Conservation (phyloP, 2,888 invertebrate species). For the Drepanosiphum platanoidis region DNA sequence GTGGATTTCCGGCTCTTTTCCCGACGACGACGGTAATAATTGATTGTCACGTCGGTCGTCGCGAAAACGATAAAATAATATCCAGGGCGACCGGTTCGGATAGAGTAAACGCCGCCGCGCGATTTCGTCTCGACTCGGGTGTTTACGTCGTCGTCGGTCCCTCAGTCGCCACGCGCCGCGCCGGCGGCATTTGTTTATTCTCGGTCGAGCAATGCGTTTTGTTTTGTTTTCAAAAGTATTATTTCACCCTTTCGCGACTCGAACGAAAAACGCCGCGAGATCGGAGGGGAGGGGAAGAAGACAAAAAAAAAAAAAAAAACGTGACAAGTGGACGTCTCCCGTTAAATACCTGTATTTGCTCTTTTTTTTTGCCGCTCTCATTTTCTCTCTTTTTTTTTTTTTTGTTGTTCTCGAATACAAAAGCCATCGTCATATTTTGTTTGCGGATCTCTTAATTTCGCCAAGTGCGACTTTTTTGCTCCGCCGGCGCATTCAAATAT, state of each 20-base stretch:
- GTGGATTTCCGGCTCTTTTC: too few species aligned
- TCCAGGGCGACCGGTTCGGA: too few species aligned
- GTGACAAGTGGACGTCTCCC: conserved; percentile 1
- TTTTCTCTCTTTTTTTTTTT: not conserved
- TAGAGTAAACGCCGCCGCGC: too few species aligned
- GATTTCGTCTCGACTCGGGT: too few species aligned
- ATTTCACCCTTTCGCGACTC: not conserved
- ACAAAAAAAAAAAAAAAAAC: conserved; percentile 28
- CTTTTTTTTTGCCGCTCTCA: too few species aligned
- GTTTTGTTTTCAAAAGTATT: not conserved
- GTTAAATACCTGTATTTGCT: conserved; percentile 3
- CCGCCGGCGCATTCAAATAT: conserved; percentile 26
- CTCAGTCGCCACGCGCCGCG: too few species aligned
- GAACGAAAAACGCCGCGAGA: conserved; percentile 3
- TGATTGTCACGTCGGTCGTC: too few species aligned
- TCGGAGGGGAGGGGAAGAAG: not conserved
- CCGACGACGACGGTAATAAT: too few species aligned
- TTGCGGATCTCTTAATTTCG: conserved; percentile 38
- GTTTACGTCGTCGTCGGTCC: too few species aligned
- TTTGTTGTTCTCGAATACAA: conserved; percentile 30
- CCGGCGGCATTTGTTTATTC: not conserved
- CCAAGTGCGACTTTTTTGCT: conserved; percentile 43
- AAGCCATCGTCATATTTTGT: conserved; percentile 46
- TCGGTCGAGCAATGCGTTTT: not conserved
- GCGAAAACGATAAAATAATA: too few species aligned